Percentiles rank a stretch among this genome's conserved stretches.
Conservation (phyloP, 2,113 vertebrate genomes). For the Eubucco bourcierii region DNA sequence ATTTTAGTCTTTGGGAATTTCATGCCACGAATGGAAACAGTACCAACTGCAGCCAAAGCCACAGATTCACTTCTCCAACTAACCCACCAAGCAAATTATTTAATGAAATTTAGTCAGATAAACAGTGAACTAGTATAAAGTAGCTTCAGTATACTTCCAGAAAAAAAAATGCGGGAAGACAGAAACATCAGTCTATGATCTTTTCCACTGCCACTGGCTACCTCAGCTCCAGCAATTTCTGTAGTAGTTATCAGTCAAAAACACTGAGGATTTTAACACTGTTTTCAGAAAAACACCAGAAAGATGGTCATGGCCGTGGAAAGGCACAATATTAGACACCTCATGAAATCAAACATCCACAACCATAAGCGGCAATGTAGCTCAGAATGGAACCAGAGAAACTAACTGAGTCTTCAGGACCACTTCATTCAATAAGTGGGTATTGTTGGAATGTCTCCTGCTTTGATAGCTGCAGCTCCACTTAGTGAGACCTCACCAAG, state of each 20-base stretch:
- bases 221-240: background rate
- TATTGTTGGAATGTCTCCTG: background rate
- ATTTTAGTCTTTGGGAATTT: background rate
- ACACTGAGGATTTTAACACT: background rate
- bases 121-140: background rate
- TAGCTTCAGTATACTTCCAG: background rate
- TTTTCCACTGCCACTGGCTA: background rate
- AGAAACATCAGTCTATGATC: background rate
- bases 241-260: background rate
- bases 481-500: background rate
- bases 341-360: background rate
- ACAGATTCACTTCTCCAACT: background rate
- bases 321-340: background rate
- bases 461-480: background rate
- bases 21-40: background rate
- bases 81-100: background rate
- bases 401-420: accelerated
- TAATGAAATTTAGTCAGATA: background rate
- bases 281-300: background rate
- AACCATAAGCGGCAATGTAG: background rate
- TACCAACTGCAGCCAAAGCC: background rate
- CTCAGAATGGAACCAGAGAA: background rate
- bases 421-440: background rate
- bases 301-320: background rate
- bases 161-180: background rate